Conservation (phyloP, 2,888 invertebrate species). For the Ornithoptera alexandrae region DNA sequence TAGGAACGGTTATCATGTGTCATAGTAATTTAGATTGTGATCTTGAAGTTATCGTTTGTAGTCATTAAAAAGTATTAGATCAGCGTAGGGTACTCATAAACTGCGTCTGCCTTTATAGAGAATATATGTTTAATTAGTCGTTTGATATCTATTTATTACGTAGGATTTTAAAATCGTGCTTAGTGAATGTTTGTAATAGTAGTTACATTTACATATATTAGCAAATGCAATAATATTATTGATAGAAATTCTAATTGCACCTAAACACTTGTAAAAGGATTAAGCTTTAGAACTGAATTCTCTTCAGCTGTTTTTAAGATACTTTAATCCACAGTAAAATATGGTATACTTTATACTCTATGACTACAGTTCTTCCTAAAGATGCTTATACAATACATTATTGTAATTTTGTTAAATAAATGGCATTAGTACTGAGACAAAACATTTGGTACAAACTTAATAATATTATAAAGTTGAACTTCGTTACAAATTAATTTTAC, state of each 20-base stretch:
- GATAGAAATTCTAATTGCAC: constrained; percentile 25
- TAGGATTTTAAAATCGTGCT: constrained; percentile 43
- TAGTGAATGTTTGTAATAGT: constrained; percentile 60
- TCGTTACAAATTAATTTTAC: too few relatives aligned
- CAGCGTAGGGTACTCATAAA: constrained; percentile 8
- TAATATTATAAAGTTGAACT: too few relatives aligned
- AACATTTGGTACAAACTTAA: background rate
- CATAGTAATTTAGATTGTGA: constrained; percentile 1
- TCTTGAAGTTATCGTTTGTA: background rate
- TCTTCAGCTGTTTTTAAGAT: constrained; percentile 36
- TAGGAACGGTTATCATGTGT: background rate
- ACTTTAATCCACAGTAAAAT: constrained; percentile 15
- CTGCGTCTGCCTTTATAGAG: constrained; percentile 2
- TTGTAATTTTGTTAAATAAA: background rate
- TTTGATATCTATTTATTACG: constrained; percentile 38
- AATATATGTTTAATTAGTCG: constrained; percentile 8
- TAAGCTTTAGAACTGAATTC: constrained; percentile 42
- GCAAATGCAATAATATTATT: constrained; percentile 72
- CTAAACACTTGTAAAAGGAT: constrained; percentile 14
- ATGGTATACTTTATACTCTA: background rate
- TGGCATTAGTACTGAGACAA: constrained; percentile 13
- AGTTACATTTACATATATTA: constrained; percentile 53
- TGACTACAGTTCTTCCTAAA: constrained; percentile 1
- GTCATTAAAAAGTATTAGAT: background rate
- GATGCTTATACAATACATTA: background rate